A percentile compares a stretch with the other conserved stretches of the same genome.
Conservation (phyloP, 2,113 vertebrate genomes). For the Chinchilla lanigera region DNA sequence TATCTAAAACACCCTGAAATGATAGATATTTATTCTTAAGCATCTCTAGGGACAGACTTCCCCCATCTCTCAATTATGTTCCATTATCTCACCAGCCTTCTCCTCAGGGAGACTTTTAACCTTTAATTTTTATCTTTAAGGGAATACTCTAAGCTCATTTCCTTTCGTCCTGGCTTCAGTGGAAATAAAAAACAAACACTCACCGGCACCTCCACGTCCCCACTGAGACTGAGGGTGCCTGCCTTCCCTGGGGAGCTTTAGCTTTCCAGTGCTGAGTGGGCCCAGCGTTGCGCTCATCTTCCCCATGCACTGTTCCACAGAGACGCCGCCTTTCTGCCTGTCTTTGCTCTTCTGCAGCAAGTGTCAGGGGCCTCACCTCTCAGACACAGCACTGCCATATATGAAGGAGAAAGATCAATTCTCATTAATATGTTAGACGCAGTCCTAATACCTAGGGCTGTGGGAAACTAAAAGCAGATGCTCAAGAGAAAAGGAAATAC, state of each 20-base stretch:
- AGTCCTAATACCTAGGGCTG: neutral
- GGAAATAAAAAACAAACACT: conserved; percentile 45
- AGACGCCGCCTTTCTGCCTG: neutral
- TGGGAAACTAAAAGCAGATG: neutral
- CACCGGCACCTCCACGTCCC: neutral
- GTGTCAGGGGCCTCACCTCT: neutral
- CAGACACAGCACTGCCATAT: neutral
- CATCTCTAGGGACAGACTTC: conserved; percentile 26
- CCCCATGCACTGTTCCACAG: neutral
- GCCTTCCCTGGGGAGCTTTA: neutral
- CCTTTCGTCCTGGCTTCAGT: conserved; percentile 40
- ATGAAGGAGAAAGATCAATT: neutral
- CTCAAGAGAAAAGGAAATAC: conserved; percentile 38
- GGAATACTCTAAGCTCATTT: conserved; percentile 30
- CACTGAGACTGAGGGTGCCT: neutral
- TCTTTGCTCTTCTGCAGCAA: neutral
- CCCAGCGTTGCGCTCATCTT: neutral
- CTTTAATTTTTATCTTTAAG: conserved; percentile 41
- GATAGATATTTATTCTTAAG: conserved; percentile 4
- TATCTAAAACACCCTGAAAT: neutral
- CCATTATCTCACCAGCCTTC: conserved; percentile 41
- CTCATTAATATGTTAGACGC: neutral
- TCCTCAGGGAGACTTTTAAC: neutral
- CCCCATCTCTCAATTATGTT: neutral
- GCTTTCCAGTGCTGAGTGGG: neutral